Base-by-base conservation (phyloP, 2,113 vertebrate genomes). In the Ahaetulla prasina region DNA sequence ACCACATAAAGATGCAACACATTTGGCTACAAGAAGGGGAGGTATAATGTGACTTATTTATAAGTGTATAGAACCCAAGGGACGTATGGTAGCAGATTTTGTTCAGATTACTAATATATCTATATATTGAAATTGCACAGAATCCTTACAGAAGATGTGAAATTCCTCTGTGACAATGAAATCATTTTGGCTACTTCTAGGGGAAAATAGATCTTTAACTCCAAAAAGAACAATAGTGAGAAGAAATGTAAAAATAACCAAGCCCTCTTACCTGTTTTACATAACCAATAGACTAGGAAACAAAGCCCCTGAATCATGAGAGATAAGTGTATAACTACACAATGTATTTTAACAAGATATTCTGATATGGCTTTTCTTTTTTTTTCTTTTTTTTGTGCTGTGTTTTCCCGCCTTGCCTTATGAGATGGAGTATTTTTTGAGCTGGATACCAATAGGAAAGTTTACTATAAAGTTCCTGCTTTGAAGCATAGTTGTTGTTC, bases 41-140 rank as follows among this genome's bases (percentile, higher is more conserved):
- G 95, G 96, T 95, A 96, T 96, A 96, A 92, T 96, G 98, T 96
- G 96, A 96, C 97, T 97, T 99, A 99, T 99, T 99, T 99, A 99
- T 99, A 98, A 97, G 97, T 98, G 96, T 98, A 97, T 97, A 98
- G 98, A 98, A 98, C 98, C 98, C 98, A 98, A 97, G 97, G 97
- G 97, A 96, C 97, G 97, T 97, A 96, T 97, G 96, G 92, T 96
- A 94, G 97, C 96, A 98, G 96, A 97, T 95, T 97, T 97, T 97
- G 96, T 39, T 90, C 94, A 95, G 53, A 96, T 98, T 97, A 98
- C 97, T 98, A 98, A 98, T 98, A 98, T 99, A 98, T 97, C 97
- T 85, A 85, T 92, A 85, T 89, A 92, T 49, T 55, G 88, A 92
- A 96, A 97, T 99, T 98, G 98, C 98, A 98, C 98, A 98, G 98